Evolutionary conservation across 2,113 vertebrate genomes (phyloP).

Genomic region (Sturnira hondurensis): DNA sequence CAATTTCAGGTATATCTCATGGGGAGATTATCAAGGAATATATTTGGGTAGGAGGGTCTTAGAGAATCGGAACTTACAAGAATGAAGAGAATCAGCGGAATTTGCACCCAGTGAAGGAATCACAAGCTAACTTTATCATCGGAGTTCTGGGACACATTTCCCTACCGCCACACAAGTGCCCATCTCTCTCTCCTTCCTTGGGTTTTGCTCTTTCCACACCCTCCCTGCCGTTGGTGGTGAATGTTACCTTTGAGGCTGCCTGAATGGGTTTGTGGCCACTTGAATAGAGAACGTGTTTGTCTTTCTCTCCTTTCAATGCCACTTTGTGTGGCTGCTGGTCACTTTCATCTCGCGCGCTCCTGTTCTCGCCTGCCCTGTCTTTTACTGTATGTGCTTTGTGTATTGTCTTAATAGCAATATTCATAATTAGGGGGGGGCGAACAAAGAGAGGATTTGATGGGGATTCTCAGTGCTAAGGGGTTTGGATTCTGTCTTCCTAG

Average conservation of each 20-base stretch:
- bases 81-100: neutral
- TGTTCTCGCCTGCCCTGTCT: neutral
- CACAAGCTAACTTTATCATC: neutral
- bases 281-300: constrained; percentile 55
- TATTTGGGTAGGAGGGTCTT: neutral
- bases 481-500: neutral
- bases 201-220: neutral
- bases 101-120: neutral
- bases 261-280: constrained; percentile 19
- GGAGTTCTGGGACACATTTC: neutral
- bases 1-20: neutral
- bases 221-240: neutral
- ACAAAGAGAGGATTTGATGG: constrained; percentile 9
- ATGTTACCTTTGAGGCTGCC: constrained; percentile 63
- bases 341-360: constrained; percentile 48
- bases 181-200: neutral
- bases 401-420: constrained; percentile 46
- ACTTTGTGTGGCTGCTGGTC: constrained; percentile 55
- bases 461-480: neutral
- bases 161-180: neutral
- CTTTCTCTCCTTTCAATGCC: constrained; percentile 32
- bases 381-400: constrained; percentile 53
- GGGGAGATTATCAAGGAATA: neutral
- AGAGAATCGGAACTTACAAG: neutral
- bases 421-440: constrained; percentile 7